Base-by-base conservation (phyloP, 2,888 invertebrate genomes). In the Pantelozetes paolii region DNA sequence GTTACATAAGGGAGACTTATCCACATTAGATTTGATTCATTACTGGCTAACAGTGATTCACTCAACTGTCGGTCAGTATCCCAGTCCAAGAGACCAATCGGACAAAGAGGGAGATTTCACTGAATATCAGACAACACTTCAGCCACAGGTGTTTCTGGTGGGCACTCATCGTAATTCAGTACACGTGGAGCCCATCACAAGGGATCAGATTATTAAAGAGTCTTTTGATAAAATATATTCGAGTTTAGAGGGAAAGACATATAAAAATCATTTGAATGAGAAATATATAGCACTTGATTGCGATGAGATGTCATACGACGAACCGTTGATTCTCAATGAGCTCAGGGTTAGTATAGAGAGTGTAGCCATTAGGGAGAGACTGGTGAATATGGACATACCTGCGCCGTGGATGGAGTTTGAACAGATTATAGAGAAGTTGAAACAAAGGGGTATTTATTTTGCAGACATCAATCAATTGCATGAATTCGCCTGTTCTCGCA, bases 351-450 rank as follows among this genome's bases (percentile, higher is more conserved):
- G 80, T 74, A 80, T 83, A 30, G 81, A 83, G 77, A 78, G 79
- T 45, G 79, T 81, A 15, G 80, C 81, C 1, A 76, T 80, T 28
- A 77, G 79, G 40, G 81, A 82, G 76, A 77, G 81, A 0, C 82
- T 82, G 75, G 82, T 83, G 77, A 82, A 82, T 18, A 82, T 82
- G 76, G 81, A 81, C 76, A 81, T 82, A 75, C 83, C 83, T 0
- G 77, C 81, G 18, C 79, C 80, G 73, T 83, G 83, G 83, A 79
- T 83, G 64, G 77, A 79, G 70, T 82, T 83, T 79, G 83, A 83
- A 76, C 80, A 81, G 71, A 80, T 80, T 26, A 75, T 83, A 9
- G 78, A 79, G 3, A 78, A 80, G 59, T 78, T 82, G 30, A 80
- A 81, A 20, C 79, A 80, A n/a, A 77, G 79, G 64, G 82, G 81